Conservation (phyloP, 2,797 vertebrate genomes). For the Semotilus atromaculatus region DNA sequence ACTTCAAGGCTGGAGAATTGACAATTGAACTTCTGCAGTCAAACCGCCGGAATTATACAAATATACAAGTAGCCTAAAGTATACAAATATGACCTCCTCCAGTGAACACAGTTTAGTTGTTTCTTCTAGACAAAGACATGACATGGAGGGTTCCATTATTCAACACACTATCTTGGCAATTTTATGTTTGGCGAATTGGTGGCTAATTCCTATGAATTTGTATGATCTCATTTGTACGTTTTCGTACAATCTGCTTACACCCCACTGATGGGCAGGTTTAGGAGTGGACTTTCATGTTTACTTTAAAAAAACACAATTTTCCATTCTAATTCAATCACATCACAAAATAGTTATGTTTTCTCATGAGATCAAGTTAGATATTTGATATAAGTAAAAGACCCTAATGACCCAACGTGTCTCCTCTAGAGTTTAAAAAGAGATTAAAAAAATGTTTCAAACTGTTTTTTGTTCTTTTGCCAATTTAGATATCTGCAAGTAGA, state of each 20-base stretch:
- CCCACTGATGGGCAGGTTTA: not conserved
- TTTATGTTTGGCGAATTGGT: not conserved
- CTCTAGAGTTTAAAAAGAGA: not conserved
- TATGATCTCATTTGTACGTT: not conserved
- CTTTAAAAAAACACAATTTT: not conserved
- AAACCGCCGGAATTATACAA: constrained; percentile 34
- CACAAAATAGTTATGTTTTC: not conserved
- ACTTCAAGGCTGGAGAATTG: constrained; percentile 63
- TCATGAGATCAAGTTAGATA: not conserved
- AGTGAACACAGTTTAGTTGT: not conserved
- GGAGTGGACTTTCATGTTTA: not conserved
- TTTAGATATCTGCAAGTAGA: not conserved
- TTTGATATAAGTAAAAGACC: not conserved
- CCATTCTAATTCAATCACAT: not conserved
- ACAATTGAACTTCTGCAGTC: constrained; percentile 46
- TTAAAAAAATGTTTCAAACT: too few species aligned
- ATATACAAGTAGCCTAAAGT: too few species aligned
- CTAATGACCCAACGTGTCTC: too few species aligned
- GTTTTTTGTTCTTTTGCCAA: too few species aligned
- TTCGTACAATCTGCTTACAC: not conserved
- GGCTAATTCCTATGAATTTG: not conserved
- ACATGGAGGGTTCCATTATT: not conserved
- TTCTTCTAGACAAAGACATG: not conserved
- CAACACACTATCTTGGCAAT: not conserved
- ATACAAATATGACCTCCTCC: constrained; percentile 37